Percentiles rank a stretch among this genome's conserved stretches.
phyloP scores from a whole-genome alignment of 2,113 vertebrate genomes.

The Neolamprologus sp. region DNA sequence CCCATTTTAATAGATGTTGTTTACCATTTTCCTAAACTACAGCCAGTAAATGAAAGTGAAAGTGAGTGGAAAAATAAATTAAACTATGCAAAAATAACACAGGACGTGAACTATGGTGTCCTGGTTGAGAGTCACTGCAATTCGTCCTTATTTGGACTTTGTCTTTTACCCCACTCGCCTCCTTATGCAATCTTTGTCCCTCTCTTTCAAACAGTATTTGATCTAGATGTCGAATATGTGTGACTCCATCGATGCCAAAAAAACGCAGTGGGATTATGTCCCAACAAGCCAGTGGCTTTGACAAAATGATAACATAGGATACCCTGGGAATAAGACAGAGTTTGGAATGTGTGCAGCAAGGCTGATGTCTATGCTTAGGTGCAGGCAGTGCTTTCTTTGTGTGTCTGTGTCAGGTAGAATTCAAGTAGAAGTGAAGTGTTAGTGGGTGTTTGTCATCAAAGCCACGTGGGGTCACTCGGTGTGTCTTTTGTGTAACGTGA shows the following conservation, averaged over 20 bases:
- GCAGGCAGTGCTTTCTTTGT: background rate
- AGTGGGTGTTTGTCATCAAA: slow-evolving; percentile 21
- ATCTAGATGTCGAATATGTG: background rate
- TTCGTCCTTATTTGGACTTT: background rate
- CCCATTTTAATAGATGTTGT: background rate
- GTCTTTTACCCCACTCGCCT: background rate
- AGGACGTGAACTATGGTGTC: background rate
- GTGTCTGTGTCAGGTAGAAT: background rate
- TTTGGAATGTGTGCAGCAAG: background rate
- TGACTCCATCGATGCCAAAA: background rate
- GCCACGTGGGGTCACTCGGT: slow-evolving; percentile 2
- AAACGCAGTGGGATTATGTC: background rate
- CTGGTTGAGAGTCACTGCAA: background rate
- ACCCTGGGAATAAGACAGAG: background rate
- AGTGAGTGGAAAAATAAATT: background rate
- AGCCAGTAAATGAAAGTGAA: background rate
- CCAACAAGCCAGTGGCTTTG: background rate
- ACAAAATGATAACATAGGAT: background rate
- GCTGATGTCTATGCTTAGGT: background rate
- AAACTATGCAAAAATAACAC: background rate
- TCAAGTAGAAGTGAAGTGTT: background rate
- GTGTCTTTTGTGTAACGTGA: background rate
- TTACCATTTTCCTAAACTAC: background rate
- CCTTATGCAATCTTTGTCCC: background rate
- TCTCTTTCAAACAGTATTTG: background rate